Evolutionary conservation across 2,113 vertebrate species (phyloP).

Genomic region (Eonycteris spelaea): DNA sequence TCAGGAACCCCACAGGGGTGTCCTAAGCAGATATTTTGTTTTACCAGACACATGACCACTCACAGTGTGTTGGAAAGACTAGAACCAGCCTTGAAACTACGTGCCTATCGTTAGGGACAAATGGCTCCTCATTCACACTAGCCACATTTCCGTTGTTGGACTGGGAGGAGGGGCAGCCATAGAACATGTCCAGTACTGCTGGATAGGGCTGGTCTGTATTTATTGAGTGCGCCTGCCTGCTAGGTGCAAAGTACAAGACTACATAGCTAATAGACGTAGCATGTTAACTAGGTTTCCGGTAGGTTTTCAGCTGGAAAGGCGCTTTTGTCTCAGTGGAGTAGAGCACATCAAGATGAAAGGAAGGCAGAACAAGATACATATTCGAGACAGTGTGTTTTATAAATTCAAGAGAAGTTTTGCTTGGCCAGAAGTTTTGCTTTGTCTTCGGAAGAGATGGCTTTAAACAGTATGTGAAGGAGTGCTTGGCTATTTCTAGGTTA

Average conservation of each 20-base stretch:
- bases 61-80: neutral
- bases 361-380: neutral
- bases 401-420: neutral
- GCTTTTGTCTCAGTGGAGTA: neutral
- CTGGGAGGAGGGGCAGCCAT: no score
- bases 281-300: neutral
- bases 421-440: neutral
- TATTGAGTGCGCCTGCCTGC: neutral
- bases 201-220: neutral
- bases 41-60: neutral
- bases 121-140: neutral
- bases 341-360: neutral
- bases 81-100: neutral
- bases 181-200: neutral
- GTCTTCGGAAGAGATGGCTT: neutral
- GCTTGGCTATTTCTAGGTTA: neutral
- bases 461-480: neutral
- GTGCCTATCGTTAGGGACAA: neutral
- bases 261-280: rapidly evolving
- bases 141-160: neutral
- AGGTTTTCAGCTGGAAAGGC: neutral
- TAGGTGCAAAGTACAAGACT: neutral
- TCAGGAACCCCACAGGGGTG: neutral
- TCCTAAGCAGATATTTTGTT: neutral
- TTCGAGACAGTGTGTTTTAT: neutral